phyloP scores from a whole-genome alignment of 2,113 vertebrate species.

The Ictidomys tridecemlineatus region DNA sequence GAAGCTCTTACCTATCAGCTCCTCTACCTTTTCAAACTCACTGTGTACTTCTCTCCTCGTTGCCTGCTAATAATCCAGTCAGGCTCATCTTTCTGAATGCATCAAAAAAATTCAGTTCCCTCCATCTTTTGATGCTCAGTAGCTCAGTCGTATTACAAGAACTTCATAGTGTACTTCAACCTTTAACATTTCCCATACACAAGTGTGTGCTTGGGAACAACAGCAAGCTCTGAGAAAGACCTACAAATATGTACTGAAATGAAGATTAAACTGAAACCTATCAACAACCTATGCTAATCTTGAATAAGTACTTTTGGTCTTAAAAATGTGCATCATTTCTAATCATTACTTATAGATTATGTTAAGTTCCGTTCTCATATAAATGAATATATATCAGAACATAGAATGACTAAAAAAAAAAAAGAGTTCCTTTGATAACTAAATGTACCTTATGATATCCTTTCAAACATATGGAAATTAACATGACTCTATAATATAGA shows the following conservation, averaged over 20 bases:
- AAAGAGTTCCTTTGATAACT: not conserved
- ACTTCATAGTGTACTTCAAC: not conserved
- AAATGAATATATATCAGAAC: too few relatives aligned
- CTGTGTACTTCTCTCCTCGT: not conserved
- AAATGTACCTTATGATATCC: not conserved
- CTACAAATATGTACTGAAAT: slow-evolving; percentile 21
- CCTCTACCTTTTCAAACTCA: not conserved
- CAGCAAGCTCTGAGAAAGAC: not conserved
- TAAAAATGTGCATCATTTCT: not conserved
- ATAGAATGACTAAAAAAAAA: too few relatives aligned
- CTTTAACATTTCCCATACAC: not conserved
- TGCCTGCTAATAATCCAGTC: not conserved
- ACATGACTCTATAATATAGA: not conserved
- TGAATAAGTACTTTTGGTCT: not conserved
- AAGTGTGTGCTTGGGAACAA: not conserved
- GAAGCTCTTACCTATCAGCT: not conserved
- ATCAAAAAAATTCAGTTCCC: not conserved
- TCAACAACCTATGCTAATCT: not conserved
- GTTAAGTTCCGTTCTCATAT: not conserved
- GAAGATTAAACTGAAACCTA: not conserved
- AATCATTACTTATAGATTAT: slow-evolving; percentile 21
- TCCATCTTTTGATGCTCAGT: not conserved
- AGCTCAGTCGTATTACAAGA: slow-evolving; percentile 12
- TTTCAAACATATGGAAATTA: slow-evolving; percentile 46
- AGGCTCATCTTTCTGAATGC: not conserved